These are phyloP conservation scores for Capitulum mitella DNA, from an alignment of 2,888 invertebrate genomes.

Conservation along the genomic window DNA sequence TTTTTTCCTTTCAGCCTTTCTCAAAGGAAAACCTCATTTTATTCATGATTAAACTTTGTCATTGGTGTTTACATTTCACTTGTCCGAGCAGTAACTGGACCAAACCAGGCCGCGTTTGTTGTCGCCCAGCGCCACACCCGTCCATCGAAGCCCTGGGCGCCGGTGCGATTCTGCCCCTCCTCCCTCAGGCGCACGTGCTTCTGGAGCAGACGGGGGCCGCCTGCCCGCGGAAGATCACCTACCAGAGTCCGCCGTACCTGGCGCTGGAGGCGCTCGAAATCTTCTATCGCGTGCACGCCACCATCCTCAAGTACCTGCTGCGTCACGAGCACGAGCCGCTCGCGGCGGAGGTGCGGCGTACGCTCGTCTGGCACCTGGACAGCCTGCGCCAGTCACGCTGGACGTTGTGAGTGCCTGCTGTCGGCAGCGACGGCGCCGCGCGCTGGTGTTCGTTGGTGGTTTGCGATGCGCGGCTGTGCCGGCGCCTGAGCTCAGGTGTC, in stretches of 20 bases:
- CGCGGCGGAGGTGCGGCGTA: not conserved
- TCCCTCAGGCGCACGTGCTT: conserved; percentile 46
- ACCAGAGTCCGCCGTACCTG: conserved; percentile 70
- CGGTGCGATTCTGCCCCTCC: no score
- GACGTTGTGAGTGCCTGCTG: not conserved
- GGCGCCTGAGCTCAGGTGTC: no score
- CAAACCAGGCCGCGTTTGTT: not conserved
- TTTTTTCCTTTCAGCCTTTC: no score
- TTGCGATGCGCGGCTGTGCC: no score
- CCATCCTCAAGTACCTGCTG: conserved; percentile 78
- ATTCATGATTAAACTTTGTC: no score
- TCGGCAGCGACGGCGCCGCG: no score
- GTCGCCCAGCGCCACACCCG: no score
- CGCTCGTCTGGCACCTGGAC: conserved; percentile 7
- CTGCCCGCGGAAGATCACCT: conserved; percentile 79
- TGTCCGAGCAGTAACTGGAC: no score
- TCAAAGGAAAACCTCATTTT: no score
- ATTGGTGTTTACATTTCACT: no score
- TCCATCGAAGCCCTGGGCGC: no score
- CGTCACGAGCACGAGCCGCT: conserved; percentile 41
- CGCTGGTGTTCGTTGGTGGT: no score
- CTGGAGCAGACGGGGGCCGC: conserved; percentile 70
- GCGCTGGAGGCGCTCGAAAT: conserved; percentile 81
- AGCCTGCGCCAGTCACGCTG: not conserved
- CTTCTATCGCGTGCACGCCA: conserved; percentile 67